Evolutionary conservation across 1,140 invertebrate genomes (phyloP).

Genomic region (Brachionus rubens): DNA sequence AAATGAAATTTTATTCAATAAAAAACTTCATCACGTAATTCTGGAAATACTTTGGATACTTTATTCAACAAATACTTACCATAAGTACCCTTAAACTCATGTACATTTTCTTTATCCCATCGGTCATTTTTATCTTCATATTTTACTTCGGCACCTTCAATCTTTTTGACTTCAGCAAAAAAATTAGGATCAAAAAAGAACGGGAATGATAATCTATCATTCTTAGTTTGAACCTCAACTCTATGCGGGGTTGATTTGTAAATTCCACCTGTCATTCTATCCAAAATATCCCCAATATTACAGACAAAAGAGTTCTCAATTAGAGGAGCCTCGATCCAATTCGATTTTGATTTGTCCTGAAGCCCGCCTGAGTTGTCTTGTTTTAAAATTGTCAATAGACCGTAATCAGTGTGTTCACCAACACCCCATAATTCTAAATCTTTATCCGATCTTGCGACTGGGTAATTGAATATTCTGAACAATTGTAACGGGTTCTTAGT

Average conservation of each 20-base stretch:
- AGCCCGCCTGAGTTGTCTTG: conserved; percentile 15
- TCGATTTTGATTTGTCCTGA: conserved; percentile 63
- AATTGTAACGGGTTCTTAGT: not conserved
- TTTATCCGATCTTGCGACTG: not conserved
- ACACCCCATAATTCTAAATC: conserved; percentile 15
- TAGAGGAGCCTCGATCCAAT: conserved; percentile 73
- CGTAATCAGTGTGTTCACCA: conserved; percentile 44
- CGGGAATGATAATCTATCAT: conserved; percentile 24
- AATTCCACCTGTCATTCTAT: conserved; percentile 67
- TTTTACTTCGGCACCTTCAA: not conserved
- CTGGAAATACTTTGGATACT: conserved; percentile 25
- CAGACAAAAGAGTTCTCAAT: conserved; percentile 74
- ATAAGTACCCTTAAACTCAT: conserved; percentile 31
- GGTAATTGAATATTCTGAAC: conserved; percentile 45
- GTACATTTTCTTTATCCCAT: conserved; percentile 32
- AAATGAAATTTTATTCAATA: not conserved
- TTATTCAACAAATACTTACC: conserved; percentile 38
- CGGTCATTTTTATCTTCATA: not conserved
- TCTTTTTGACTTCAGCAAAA: not conserved
- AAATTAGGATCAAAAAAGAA: conserved; percentile 46
- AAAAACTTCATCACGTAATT: conserved; percentile 22
- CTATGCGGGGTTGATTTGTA: conserved; percentile 31
- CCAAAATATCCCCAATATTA: conserved; percentile 73
- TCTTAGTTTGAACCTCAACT: not conserved
- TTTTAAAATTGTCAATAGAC: conserved; percentile 29